These are phyloP conservation scores for Spodoptera frugiperda DNA, from an alignment of 1,140 invertebrate species.

Conservation along the genomic window DNA sequence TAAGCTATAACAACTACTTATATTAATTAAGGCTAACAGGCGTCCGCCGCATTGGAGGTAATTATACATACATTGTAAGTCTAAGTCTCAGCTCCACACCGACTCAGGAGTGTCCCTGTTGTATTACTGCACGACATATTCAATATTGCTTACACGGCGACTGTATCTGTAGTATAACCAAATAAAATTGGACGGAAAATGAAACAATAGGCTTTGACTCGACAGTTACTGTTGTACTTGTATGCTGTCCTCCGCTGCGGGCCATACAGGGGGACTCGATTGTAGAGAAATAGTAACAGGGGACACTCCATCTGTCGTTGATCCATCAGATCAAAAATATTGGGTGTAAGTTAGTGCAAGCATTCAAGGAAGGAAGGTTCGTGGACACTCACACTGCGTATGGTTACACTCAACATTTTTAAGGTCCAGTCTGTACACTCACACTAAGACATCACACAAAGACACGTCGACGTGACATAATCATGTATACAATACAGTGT, in stretches of 20 bases:
- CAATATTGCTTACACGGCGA: too few relatives aligned
- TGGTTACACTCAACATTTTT: conserved; percentile 7
- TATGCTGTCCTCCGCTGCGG: too few relatives aligned
- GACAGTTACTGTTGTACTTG: too few relatives aligned
- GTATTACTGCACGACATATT: too few relatives aligned
- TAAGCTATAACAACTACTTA: conserved; percentile 38
- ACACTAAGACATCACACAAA: not conserved
- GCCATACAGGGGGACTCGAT: too few relatives aligned
- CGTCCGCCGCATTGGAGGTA: conserved; percentile 35
- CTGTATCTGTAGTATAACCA: too few relatives aligned
- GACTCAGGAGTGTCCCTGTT: not conserved
- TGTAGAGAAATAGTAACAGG: not conserved
- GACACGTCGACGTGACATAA: not conserved
- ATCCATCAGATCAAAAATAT: not conserved
- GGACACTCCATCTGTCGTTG: not conserved
- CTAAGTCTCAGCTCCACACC: not conserved
- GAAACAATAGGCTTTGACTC: too few relatives aligned
- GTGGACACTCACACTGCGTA: not conserved
- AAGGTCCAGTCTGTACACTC: conserved; percentile 4
- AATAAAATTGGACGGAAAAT: too few relatives aligned
- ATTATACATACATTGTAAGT: conserved; percentile 18
- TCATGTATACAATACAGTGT: too few relatives aligned
- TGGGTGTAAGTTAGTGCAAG: not conserved
- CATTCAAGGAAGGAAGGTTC: not conserved
- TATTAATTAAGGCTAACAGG: conserved; percentile 37